Evolutionary conservation across 2,888 invertebrate genomes (phyloP), one percentile per base, ranked within the genome.

Genomic region (Drosophila picticornis): DNA sequence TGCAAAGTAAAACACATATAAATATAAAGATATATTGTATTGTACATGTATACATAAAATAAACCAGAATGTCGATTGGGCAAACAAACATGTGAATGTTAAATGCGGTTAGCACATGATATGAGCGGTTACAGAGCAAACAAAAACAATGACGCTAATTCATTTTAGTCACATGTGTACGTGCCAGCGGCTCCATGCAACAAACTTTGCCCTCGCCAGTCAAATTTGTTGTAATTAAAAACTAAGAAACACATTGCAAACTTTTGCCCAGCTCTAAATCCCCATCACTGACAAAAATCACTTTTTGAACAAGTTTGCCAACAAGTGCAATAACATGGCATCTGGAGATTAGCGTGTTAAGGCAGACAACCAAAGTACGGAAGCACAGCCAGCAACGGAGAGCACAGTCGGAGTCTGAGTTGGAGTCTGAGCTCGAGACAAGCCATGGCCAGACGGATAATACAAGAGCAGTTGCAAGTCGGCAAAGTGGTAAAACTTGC

Each of bases 251-350:
- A 86, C 81, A 86, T 80, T 75, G 77, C 55, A 67, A 87, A 89
- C 70, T 89, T 87, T 64, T 50, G 56, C 34, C 36, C 51, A 43
- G 38, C 29, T 40, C 29, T 25, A 43, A 67, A 58, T 61, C 50
- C 61, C 64, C 73, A 59, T 61, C 72, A 71, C 85, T 72, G 73
- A 72, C 79, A 85, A 83, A 46, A 86, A 86, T 86, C 85, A 90
- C 85, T 86, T 86, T 88, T 83, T 85, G 75, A 83, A 81, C 83
- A 86, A 86, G 76, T 90, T 86, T 88, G 76, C 88, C 85, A 90
- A 86, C 88, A 90, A 88, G 85, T 86, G 85, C 90, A 86, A 86
- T 90, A 86, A 86, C 90, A 86, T 88, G 86, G 88, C 90, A 90
- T 90, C 90, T 88, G 86, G 88, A 86, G 85, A 86, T 86, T 86